Conservation (phyloP, 2,888 invertebrate species). For the Lasioglossum pauxillum region DNA sequence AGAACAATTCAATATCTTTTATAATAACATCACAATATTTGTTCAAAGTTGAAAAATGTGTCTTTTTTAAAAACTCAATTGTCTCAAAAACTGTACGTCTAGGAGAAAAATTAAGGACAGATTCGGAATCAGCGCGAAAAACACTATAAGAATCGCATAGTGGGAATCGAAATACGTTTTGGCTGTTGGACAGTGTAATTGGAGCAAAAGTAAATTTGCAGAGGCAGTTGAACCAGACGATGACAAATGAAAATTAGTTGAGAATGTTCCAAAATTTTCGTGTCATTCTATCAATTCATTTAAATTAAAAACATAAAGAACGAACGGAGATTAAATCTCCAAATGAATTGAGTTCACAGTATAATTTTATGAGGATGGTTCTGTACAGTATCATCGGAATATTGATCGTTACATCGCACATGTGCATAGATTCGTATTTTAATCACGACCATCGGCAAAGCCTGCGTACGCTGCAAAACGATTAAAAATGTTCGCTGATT, state of each 20-base stretch:
- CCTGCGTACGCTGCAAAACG: background rate
- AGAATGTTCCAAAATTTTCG: background rate
- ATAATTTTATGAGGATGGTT: background rate
- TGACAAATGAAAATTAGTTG: background rate
- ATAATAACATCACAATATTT: too few species aligned
- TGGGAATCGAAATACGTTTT: too few species aligned
- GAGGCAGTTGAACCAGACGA: background rate
- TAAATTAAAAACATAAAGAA: background rate
- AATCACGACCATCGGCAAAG: background rate
- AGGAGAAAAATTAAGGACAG: too few species aligned
- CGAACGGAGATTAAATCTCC: background rate
- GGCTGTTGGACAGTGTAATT: too few species aligned
- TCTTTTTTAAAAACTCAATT: too few species aligned
- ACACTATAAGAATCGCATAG: too few species aligned
- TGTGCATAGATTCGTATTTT: background rate
- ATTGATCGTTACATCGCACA: background rate
- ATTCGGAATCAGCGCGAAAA: too few species aligned
- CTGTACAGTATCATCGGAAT: background rate
- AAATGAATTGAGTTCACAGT: background rate
- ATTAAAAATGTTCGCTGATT: constrained; percentile 13
- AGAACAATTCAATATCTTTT: too few species aligned
- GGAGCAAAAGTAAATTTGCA: background rate
- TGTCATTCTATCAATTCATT: too few species aligned
- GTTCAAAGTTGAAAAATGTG: too few species aligned
- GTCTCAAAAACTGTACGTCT: too few species aligned